Evolutionary conservation across 1,140 invertebrate genomes (phyloP).

Genomic region (Dendrolimus punctatus): DNA sequence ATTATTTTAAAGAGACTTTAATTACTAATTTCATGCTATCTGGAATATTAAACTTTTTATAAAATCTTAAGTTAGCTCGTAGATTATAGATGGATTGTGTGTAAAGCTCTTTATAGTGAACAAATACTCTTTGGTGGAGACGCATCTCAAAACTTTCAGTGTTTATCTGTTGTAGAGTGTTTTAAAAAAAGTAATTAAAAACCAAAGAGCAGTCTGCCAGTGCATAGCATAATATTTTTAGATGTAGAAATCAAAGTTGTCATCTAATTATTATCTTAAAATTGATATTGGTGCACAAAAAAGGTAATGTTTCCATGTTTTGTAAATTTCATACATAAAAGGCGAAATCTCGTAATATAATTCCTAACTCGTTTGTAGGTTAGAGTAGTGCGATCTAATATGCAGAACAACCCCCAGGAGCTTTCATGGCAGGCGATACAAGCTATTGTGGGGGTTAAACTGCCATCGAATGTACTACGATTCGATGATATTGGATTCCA

Average conservation of each 20-base stretch:
- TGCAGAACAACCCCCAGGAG: slow-evolving; percentile 72
- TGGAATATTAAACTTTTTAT: too few relatives aligned
- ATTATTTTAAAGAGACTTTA: too few relatives aligned
- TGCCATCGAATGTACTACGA: slow-evolving; percentile 66
- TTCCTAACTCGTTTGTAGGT: slow-evolving; percentile 68
- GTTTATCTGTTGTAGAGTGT: too few relatives aligned
- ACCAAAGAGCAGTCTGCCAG: slow-evolving; percentile 31
- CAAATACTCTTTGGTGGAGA: too few relatives aligned
- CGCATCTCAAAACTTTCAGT: too few relatives aligned
- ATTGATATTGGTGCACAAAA: slow-evolving; percentile 41
- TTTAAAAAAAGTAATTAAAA: slow-evolving; percentile 28
- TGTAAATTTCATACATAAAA: slow-evolving; percentile 21
- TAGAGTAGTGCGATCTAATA: slow-evolving; percentile 71
- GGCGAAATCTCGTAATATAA: slow-evolving; percentile 41
- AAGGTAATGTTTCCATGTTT: slow-evolving; percentile 55
- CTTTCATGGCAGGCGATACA: slow-evolving; percentile 73
- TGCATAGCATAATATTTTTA: slow-evolving; percentile 72
- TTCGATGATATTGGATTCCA: slow-evolving; percentile 71
- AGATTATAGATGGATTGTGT: too few relatives aligned
- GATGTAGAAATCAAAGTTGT: slow-evolving; percentile 70
- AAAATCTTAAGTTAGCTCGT: too few relatives aligned
- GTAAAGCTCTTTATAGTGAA: too few relatives aligned
- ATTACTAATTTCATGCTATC: too few relatives aligned
- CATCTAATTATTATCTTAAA: slow-evolving; percentile 57
- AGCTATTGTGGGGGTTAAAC: slow-evolving; percentile 71